A percentile compares a stretch with the other conserved stretches of the same genome.
phyloP scores from a whole-genome alignment of 2,113 vertebrate genomes.

The Puma concolor region DNA sequence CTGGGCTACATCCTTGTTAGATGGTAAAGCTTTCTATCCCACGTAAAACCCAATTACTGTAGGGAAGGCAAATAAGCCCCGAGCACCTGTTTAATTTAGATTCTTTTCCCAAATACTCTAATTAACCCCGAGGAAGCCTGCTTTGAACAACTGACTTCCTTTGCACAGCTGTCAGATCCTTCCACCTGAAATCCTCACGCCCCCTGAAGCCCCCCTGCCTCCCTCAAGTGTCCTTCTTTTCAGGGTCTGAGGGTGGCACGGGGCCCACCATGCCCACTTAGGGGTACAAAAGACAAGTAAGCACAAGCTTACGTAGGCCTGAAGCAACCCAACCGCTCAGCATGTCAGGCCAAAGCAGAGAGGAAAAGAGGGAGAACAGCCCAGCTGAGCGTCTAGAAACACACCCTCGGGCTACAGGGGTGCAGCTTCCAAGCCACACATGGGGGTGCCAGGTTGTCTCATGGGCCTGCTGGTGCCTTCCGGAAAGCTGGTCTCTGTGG shows the following conservation, averaged over 20 bases:
- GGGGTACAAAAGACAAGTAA: neutral
- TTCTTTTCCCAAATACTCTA: slow-evolving; percentile 49
- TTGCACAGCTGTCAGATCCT: slow-evolving; percentile 54
- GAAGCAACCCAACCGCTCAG: slow-evolving; percentile 53
- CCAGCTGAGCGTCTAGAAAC: neutral
- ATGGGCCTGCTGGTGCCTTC: neutral
- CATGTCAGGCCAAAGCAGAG: neutral
- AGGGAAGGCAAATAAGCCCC: slow-evolving; percentile 49
- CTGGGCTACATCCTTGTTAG: slow-evolving; percentile 6
- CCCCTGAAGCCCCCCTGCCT: slow-evolving; percentile 24
- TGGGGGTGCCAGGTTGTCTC: neutral
- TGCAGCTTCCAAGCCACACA: neutral
- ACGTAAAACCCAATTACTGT: neutral
- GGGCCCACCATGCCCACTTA: slow-evolving; percentile 19
- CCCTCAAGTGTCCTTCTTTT: slow-evolving; percentile 9
- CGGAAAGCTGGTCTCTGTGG: neutral
- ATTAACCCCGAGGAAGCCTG: neutral
- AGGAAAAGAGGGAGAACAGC: neutral
- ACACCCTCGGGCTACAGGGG: neutral
- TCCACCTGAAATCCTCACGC: slow-evolving; percentile 50
- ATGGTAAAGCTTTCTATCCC: slow-evolving; percentile 2
- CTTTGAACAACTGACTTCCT: slow-evolving; percentile 69
- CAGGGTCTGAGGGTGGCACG: slow-evolving; percentile 15
- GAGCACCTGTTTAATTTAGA: slow-evolving; percentile 75
- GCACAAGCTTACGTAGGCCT: neutral